These are phyloP conservation scores for Oxycera nigricornis DNA, from an alignment of 2,888 invertebrate species.

Conservation along the genomic window DNA sequence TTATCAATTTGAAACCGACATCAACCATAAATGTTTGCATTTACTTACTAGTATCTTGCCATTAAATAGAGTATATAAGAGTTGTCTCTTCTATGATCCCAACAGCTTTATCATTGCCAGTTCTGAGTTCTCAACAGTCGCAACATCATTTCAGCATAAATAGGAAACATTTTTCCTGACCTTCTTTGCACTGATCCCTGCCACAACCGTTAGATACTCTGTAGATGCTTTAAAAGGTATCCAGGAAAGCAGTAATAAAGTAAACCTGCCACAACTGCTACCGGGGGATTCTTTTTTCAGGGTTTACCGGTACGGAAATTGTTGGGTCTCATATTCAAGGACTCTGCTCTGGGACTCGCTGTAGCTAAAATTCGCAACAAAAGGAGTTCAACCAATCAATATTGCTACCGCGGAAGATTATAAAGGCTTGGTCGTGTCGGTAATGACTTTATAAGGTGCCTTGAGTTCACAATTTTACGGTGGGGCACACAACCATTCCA, in stretches of 20 bases:
- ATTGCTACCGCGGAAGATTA: background rate
- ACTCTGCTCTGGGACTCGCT: background rate
- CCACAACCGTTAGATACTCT: background rate
- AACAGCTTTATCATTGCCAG: too few relatives aligned
- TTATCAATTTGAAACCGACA: too few relatives aligned
- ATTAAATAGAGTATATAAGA: too few relatives aligned
- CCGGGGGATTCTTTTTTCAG: background rate
- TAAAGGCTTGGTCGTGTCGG: background rate
- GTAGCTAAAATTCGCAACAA: background rate
- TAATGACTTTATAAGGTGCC: background rate
- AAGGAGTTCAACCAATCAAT: background rate
- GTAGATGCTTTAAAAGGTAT: background rate
- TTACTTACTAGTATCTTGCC: too few relatives aligned
- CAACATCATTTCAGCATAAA: too few relatives aligned
- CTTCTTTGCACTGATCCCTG: background rate
- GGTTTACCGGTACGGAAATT: slow-evolving; percentile 15
- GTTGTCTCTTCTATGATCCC: too few relatives aligned
- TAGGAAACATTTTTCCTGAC: background rate
- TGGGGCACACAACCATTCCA: too few relatives aligned
- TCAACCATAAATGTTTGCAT: too few relatives aligned
- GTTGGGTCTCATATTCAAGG: slow-evolving; percentile 18
- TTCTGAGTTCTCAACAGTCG: too few relatives aligned
- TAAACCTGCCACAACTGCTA: background rate
- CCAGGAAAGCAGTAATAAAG: background rate
- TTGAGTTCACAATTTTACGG: background rate